Evolutionary conservation across 1,140 invertebrate species (phyloP).

Genomic region (Paralvinella palmiformis): DNA sequence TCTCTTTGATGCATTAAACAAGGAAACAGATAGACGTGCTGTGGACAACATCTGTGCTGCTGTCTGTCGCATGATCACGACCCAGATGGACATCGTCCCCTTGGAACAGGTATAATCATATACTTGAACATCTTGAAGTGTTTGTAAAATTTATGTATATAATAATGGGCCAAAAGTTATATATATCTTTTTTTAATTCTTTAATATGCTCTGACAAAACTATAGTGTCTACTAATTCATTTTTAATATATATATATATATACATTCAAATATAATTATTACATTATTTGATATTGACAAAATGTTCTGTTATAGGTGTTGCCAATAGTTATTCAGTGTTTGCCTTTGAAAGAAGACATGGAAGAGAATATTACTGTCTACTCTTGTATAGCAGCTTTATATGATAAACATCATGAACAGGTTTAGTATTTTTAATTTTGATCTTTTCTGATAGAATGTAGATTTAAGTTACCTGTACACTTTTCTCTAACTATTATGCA

Average conservation of each 20-base stretch:
- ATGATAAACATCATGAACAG: too few species aligned
- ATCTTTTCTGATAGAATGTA: too few species aligned
- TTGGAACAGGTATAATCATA: constrained; percentile 55
- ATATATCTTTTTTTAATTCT: neutral
- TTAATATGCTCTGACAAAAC: neutral
- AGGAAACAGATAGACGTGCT: constrained; percentile 59
- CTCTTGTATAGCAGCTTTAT: constrained; percentile 61
- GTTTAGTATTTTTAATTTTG: too few species aligned
- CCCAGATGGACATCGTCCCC: constrained; percentile 60
- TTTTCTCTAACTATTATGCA: too few species aligned
- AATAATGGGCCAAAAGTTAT: neutral
- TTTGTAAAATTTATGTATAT: constrained; percentile 6
- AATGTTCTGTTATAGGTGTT: constrained; percentile 56
- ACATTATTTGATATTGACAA: neutral
- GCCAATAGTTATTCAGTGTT: constrained; percentile 63
- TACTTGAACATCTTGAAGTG: constrained; percentile 7
- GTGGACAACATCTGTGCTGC: constrained; percentile 75
- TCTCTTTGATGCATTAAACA: constrained; percentile 59
- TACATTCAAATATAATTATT: neutral
- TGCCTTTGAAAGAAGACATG: constrained; percentile 70
- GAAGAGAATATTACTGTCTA: constrained; percentile 68
- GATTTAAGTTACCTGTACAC: too few species aligned
- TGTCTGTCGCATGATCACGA: constrained; percentile 65
- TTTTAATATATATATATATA: neutral
- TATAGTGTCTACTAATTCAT: neutral